Percentiles rank a stretch among this genome's conserved stretches.
These are phyloP conservation scores for Astreopora myriophthalma DNA, from an alignment of 64 coral and sea anemone species.

Conservation along the genomic window DNA sequence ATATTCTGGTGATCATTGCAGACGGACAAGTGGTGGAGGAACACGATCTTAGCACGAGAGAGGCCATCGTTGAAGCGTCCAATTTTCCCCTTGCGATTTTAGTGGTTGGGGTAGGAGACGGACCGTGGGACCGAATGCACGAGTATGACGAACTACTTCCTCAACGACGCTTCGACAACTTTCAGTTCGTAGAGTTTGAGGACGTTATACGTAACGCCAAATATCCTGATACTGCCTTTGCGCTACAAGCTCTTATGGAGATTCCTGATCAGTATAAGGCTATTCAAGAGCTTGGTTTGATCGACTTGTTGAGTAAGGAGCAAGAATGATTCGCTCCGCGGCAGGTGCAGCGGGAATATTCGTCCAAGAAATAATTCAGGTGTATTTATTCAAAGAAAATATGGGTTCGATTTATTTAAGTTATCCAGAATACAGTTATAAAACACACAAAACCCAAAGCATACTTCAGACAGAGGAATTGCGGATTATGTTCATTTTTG, in stretches of 20 bases:
- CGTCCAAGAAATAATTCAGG: not conserved
- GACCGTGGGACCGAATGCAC: constrained; percentile 96
- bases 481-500: no score
- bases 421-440: no score
- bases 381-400: not conserved
- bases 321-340: not conserved
- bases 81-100: constrained; percentile 93
- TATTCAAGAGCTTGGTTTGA: constrained; percentile 73
- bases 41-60: constrained; percentile 77
- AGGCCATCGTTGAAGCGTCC: constrained; percentile 89
- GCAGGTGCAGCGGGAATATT: not conserved
- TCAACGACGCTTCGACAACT: constrained; percentile 91
- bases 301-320: not conserved
- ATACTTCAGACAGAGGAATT: no score
- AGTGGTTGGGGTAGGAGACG: constrained; percentile 96
- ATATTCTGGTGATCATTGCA: constrained; percentile 93
- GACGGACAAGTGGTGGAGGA: constrained; percentile 94
- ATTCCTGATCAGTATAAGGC: constrained; percentile 92
- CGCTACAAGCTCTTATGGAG: constrained; percentile 93
- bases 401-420: not conserved
- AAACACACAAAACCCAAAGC: no score
- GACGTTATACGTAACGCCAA: constrained; percentile 61
- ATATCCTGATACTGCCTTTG: constrained; percentile 81
- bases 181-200: constrained; percentile 94
- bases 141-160: constrained; percentile 91